These are phyloP conservation scores for Kryptolebias marmoratus DNA, from an alignment of 2,113 vertebrate species.

Conservation along the genomic window DNA sequence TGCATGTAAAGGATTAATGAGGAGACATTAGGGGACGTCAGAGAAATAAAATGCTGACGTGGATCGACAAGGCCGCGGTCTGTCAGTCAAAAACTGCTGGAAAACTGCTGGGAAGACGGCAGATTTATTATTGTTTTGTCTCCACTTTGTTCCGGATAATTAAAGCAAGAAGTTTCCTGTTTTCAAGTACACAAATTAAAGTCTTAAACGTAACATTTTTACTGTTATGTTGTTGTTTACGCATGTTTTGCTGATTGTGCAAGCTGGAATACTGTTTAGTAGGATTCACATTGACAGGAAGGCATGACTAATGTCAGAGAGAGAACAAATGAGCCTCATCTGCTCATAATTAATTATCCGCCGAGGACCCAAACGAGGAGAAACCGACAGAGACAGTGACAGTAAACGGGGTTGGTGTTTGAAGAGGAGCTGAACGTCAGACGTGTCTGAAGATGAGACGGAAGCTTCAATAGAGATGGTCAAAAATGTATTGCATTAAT, in stretches of 20 bases:
- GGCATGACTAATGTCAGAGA: slow-evolving; percentile 19
- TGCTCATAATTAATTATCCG: not conserved
- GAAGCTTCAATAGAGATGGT: slow-evolving; percentile 24
- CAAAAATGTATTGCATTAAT: too few relatives aligned
- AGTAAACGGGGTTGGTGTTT: slow-evolving; percentile 23
- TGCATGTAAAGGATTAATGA: slow-evolving; percentile 32
- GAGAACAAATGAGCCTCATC: not conserved
- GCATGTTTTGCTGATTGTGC: slow-evolving; percentile 25
- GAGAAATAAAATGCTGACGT: slow-evolving; percentile 29
- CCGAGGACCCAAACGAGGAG: not conserved
- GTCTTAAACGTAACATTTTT: not conserved
- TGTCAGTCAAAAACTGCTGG: not conserved
- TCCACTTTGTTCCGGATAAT: slow-evolving; percentile 15
- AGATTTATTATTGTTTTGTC: slow-evolving; percentile 42
- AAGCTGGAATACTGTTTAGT: slow-evolving; percentile 12
- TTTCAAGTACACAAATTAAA: slow-evolving; percentile 17
- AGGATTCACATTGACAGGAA: slow-evolving; percentile 29
- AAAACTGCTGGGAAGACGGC: slow-evolving; percentile 32
- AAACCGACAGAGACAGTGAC: not conserved
- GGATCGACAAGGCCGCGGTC: not conserved
- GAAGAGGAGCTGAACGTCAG: slow-evolving; percentile 33
- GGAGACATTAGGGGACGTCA: slow-evolving; percentile 27
- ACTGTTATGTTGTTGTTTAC: slow-evolving; percentile 17
- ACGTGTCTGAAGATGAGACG: slow-evolving; percentile 43
- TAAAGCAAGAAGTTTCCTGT: slow-evolving; percentile 43